Percentiles rank a stretch among this genome's conserved stretches.
phyloP scores from a whole-genome alignment of 1,140 invertebrate genomes.

The Drosophila hydei region DNA sequence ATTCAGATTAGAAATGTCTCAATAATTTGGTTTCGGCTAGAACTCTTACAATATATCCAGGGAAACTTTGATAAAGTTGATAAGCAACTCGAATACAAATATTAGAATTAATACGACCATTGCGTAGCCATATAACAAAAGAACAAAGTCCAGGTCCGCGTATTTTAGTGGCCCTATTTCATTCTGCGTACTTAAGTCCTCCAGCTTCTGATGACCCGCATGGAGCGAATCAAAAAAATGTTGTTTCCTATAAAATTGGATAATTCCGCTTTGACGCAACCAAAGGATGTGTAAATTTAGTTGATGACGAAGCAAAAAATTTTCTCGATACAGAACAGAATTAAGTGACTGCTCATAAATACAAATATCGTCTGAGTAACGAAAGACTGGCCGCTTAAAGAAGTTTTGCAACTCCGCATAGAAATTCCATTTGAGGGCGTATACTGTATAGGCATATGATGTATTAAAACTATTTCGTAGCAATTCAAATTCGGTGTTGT shows the following conservation, averaged over 20 bases:
- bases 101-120: background rate
- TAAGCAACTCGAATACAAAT: slow-evolving; percentile 34
- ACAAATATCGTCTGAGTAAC: slow-evolving; percentile 44
- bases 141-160: slow-evolving; percentile 15
- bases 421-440: slow-evolving; percentile 10
- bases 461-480: slow-evolving; percentile 34
- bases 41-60: slow-evolving; percentile 16
- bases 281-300: background rate
- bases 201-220: slow-evolving; percentile 2
- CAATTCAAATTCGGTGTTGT: background rate
- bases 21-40: background rate
- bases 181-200: slow-evolving; percentile 22
- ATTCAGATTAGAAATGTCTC: no score
- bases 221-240: slow-evolving; percentile 38
- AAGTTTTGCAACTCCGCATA: slow-evolving; percentile 19
- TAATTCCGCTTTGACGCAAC: slow-evolving; percentile 18
- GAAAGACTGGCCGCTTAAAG: slow-evolving; percentile 45
- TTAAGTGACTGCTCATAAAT: background rate
- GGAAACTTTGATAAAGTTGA: slow-evolving; percentile 50
- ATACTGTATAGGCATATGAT: slow-evolving; percentile 40
- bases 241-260: background rate
- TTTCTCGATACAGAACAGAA: slow-evolving; percentile 22
- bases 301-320: slow-evolving; percentile 29
- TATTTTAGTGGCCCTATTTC: slow-evolving; percentile 7
- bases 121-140: slow-evolving; percentile 11